These are phyloP conservation scores for Gadus macrocephalus DNA, from an alignment of 2,113 vertebrate genomes.

Conservation along the genomic window DNA sequence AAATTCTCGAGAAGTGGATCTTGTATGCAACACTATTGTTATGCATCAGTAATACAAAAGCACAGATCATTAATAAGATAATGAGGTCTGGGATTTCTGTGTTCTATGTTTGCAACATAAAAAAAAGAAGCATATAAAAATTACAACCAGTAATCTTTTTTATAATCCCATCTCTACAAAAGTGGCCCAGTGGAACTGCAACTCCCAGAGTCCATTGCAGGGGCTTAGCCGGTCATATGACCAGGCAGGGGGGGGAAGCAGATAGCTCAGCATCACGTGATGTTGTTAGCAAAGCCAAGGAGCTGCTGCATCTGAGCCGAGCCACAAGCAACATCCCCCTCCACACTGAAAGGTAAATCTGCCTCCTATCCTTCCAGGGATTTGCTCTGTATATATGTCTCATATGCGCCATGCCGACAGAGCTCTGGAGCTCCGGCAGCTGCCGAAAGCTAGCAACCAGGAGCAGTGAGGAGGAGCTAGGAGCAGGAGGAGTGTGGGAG, in stretches of 20 bases:
- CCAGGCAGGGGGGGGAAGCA: constrained; percentile 46
- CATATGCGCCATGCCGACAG: neutral
- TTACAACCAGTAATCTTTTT: no score
- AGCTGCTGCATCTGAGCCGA: constrained; percentile 61
- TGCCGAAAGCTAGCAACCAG: no score
- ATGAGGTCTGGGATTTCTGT: no score
- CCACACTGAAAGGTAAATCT: constrained; percentile 65
- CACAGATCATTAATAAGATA: no score
- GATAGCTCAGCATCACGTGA: constrained; percentile 68
- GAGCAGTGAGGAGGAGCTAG: constrained; percentile 7
- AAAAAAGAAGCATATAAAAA: no score
- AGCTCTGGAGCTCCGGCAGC: neutral
- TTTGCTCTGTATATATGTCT: no score
- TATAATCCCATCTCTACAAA: no score
- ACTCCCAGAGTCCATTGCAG: constrained; percentile 56
- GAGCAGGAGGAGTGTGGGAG: constrained; percentile 7
- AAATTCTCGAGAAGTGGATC: no score
- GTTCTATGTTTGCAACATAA: no score
- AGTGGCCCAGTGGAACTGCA: constrained; percentile 49
- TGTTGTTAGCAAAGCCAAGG: constrained; percentile 53
- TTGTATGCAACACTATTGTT: no score
- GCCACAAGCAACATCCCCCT: constrained; percentile 56
- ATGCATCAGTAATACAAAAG: no score
- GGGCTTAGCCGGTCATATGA: constrained; percentile 61
- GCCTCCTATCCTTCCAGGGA: constrained; percentile 16